Evolutionary conservation across 1,140 invertebrate genomes (phyloP).

Genomic region (Pseudomyrmex concolor): DNA sequence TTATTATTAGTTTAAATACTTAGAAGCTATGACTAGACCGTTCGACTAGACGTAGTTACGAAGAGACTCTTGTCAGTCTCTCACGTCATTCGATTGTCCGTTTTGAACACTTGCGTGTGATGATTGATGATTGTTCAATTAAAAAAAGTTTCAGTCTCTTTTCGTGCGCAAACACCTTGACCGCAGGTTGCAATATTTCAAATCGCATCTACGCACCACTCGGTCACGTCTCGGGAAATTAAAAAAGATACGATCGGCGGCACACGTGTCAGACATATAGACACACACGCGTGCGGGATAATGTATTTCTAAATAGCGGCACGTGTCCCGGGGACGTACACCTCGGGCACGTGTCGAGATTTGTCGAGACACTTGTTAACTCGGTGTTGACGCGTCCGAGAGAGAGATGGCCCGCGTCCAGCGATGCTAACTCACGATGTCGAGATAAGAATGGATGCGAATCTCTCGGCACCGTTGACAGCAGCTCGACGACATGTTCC

Average conservation of each 20-base stretch:
- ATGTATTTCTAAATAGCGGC: constrained; percentile 75
- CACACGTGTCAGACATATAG: constrained; percentile 66
- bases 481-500: background rate
- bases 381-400: background rate
- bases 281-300: constrained; percentile 60
- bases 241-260: constrained; percentile 62
- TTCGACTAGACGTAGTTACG: constrained; percentile 33
- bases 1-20: no score
- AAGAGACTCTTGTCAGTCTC: background rate
- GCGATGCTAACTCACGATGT: constrained; percentile 10
- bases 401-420: background rate
- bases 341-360: constrained; percentile 64
- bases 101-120: no score
- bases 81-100: constrained; percentile 6
- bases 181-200: constrained; percentile 5
- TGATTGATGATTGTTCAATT: background rate
- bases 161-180: background rate
- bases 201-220: constrained; percentile 25
- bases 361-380: constrained; percentile 62
- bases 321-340: constrained; percentile 68
- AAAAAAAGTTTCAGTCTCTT: background rate
- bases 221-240: constrained; percentile 63
- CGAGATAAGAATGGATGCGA: background rate
- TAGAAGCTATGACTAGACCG: constrained; percentile 20
- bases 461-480: background rate